phyloP scores from a whole-genome alignment of 1,140 invertebrate genomes.

The Vollenhovia emeryi region DNA sequence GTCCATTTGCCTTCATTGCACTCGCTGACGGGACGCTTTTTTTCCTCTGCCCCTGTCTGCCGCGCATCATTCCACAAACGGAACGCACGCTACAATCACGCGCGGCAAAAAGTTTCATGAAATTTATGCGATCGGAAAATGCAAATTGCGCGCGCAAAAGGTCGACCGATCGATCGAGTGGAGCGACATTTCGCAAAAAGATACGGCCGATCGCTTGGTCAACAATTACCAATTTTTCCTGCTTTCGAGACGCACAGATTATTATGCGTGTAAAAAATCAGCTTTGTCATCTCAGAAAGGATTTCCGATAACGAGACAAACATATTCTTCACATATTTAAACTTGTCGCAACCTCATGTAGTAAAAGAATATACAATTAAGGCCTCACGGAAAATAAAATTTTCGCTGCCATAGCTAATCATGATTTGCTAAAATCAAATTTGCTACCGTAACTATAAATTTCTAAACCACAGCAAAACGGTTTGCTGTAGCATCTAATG shows the following conservation, averaged over 20 bases:
- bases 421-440: too few relatives aligned
- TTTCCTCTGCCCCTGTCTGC: conserved; percentile 41
- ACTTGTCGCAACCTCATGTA: too few relatives aligned
- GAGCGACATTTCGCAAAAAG: conserved; percentile 9
- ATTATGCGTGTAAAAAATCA: background rate
- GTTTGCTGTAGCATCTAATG: too few relatives aligned
- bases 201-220: background rate
- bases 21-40: conserved; percentile 63
- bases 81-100: conserved; percentile 12
- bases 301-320: too few relatives aligned
- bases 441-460: too few relatives aligned
- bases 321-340: too few relatives aligned
- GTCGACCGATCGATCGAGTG: conserved; percentile 16
- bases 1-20: conserved; percentile 74
- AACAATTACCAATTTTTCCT: background rate
- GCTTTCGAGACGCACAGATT: background rate
- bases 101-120: conserved; percentile 28
- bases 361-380: too few relatives aligned
- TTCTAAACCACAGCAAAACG: too few relatives aligned
- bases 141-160: conserved; percentile 13
- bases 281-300: too few relatives aligned
- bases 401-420: too few relatives aligned
- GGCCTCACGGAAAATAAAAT: too few relatives aligned
- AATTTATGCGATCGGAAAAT: conserved; percentile 52
- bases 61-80: conserved; percentile 17